These are phyloP conservation scores for Pristiophorus japonicus DNA, from an alignment of 2,113 vertebrate species.

Conservation along the genomic window DNA sequence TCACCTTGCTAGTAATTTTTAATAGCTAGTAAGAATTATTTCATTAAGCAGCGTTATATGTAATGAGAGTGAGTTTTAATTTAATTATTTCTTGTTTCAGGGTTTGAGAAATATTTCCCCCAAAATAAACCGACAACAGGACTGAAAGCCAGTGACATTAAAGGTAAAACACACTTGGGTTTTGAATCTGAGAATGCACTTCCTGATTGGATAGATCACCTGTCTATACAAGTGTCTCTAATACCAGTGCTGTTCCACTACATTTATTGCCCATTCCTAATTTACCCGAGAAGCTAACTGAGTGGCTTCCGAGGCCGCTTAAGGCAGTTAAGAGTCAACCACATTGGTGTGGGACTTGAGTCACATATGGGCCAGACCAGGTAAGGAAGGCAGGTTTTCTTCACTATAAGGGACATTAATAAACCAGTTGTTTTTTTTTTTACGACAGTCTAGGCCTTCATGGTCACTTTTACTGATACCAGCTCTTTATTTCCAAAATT, in stretches of 20 bases:
- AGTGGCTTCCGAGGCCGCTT: neutral
- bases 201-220: neutral
- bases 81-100: slow-evolving; percentile 44
- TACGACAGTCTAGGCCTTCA: neutral
- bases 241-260: neutral
- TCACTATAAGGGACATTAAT: neutral
- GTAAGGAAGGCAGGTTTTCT: neutral
- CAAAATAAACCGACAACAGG: slow-evolving; percentile 46
- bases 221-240: neutral
- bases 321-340: neutral
- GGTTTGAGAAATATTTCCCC: slow-evolving; percentile 62
- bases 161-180: slow-evolving; percentile 39
- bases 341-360: neutral
- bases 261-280: neutral
- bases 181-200: neutral
- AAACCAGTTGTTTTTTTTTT: neutral
- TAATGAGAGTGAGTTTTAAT: neutral
- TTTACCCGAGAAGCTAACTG: neutral
- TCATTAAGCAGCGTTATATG: neutral
- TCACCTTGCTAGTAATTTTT: neutral
- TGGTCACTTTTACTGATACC: neutral
- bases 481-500: neutral
- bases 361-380: neutral
- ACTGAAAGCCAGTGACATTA: slow-evolving; percentile 43
- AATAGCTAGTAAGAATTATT: neutral